Evolutionary conservation across 2,888 invertebrate species (phyloP).

Genomic region (Timandra comae): DNA sequence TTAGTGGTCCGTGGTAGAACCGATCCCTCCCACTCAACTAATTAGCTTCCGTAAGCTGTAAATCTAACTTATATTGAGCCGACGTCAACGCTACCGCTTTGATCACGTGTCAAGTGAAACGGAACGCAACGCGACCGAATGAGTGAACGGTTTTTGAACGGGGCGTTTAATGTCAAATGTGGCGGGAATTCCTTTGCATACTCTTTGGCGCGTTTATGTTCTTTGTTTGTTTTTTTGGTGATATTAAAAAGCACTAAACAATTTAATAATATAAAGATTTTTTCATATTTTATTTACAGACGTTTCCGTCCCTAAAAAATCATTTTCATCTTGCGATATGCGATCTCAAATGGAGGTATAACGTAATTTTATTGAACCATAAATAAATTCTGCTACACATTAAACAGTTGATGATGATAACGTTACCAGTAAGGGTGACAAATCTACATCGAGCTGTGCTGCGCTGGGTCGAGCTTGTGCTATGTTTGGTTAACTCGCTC

Average conservation of each 20-base stretch:
- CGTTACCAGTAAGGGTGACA: too few species aligned
- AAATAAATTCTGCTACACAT: too few species aligned
- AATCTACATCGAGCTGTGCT: too few species aligned
- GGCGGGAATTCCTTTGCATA: slow-evolving; percentile 42
- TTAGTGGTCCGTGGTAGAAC: slow-evolving; percentile 40
- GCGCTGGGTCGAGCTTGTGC: too few species aligned
- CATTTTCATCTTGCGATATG: too few species aligned
- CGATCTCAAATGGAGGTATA: too few species aligned
- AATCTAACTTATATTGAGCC: slow-evolving; percentile 57
- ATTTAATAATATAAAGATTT: too few species aligned
- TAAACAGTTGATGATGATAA: too few species aligned
- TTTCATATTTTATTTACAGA: too few species aligned
- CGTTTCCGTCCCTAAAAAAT: too few species aligned
- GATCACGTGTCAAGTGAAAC: slow-evolving; percentile 60
- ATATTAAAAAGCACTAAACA: slow-evolving; percentile 1
- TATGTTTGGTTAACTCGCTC: too few species aligned
- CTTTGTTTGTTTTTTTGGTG: slow-evolving; percentile 12
- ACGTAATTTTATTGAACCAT: too few species aligned
- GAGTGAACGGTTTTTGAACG: slow-evolving; percentile 61
- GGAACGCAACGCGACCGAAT: slow-evolving; percentile 45
- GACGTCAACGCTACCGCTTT: slow-evolving; percentile 62
- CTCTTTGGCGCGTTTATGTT: slow-evolving; percentile 32
- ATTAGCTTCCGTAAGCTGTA: slow-evolving; percentile 73
- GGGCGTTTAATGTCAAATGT: slow-evolving; percentile 63
- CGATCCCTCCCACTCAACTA: slow-evolving; percentile 49